Evolutionary conservation across 2,797 vertebrate genomes (phyloP), one percentile per base, ranked within the genome.

Genomic region (Anabas testudineus): DNA sequence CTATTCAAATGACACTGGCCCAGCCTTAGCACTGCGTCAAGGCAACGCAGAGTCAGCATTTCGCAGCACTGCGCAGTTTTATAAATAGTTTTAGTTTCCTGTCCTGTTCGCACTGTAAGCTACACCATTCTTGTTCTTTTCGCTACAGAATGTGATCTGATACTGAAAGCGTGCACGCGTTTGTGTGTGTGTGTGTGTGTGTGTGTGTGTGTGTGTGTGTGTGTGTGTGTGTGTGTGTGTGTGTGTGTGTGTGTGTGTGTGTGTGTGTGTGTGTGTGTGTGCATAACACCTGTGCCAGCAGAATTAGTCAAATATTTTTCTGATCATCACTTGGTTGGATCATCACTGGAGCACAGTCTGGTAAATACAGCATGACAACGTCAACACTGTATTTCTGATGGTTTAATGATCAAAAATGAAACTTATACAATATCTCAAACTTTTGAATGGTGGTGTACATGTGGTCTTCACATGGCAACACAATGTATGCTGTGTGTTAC

Each of bases 11-110:
- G 78, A 86, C 84, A 83, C n/a, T 3, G 65, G 42, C 70, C 48
- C 65, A n/a, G 56, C 61, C 68, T 37, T 1, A 51, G 53, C 30
- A 4, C 60, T 79, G 82, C 78, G 34, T 62, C 84, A 79, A 83
- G 67, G 87, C 81, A 66, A 1, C 0, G 74, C 70, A 30, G 15
- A 21, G 89, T 88, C 87, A 90, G 87, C 85, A 41, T 60, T 16
- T 87, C 22, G 10, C 67, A 46, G 67, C 67, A 3, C 47, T 47
- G 76, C 46, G 1, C 76, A 51, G 46, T n/a, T 43, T 76, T 87
- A 82, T 69, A 83, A 91, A 90, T 90, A 86, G 78, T 76, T 77
- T 74, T 67, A 34, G 59, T 77, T 88, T 88, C 14, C 37, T 16
- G 37, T 39, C 87, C 86, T 82, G 77, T 62, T 56, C 62, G 55